Base-by-base conservation (phyloP, 2,888 invertebrate genomes). In the Andrena marginata region DNA sequence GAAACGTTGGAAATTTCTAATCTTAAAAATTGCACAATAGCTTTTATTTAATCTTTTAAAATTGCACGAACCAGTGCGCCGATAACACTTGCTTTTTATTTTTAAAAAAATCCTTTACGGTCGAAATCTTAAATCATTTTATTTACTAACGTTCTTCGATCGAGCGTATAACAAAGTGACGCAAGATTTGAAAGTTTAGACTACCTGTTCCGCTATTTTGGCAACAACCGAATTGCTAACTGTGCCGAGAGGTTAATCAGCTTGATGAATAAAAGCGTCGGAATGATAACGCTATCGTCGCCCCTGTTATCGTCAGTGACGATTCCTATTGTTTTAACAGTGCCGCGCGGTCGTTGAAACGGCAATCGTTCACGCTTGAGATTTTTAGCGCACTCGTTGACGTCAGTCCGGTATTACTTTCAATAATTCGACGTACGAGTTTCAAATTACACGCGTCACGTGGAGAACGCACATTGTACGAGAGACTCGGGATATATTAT, bases 331-430 rank as follows among this genome's bases (percentile, higher is more conserved):
- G 62, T 68, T 59, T 35, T 63, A 69, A 63, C 63, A 76, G 54
- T 31, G 20, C 54, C 7, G 31, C 7, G 33, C 35, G 13, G 29
- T 42, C 42, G 33, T 29, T 54, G 51, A 49, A 8, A 26, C 31
- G 2, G 20, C 8, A 49, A 35, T 59, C 64, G 29, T n/a, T 10
- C 51, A 2, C 7, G 6, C 6, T 48, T 5, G 7, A 26, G 35
- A 80, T 33, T 65, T 78, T 23, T 54, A 13, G 13, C 29, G 13
- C 13, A 16, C 10, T 20, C 51, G 8, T 26, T 72, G 72, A 72
- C 80, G 72, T 80, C 67, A 63, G 7, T 42, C 23, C 5, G 8
- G 64, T 31, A 62, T 79, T 80, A 59, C 80, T 80, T 71, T 67
- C 29, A 54, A 67, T 79, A 62, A 64, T 72, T 64, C 23, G 8